Evolutionary conservation across 2,888 invertebrate genomes (phyloP), one percentile per base, ranked within the genome.

Genomic region (Meandrusa payeni): DNA sequence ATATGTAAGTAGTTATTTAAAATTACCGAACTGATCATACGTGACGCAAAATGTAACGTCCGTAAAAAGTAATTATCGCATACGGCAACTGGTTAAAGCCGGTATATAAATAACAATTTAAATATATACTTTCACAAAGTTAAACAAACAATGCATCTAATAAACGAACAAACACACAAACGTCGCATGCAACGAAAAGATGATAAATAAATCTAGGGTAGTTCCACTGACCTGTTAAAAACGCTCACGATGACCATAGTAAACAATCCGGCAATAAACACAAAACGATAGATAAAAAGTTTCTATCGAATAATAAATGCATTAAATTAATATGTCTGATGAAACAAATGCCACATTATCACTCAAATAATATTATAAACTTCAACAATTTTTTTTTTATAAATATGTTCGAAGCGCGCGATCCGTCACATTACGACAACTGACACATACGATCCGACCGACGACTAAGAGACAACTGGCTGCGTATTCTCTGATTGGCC

Each of bases 171-270:
- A 34, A 22, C 22, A 39, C 26, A 13, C 27, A 49, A 38, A 48
- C 20, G 7, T n/a, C 17, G 11, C 41, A 47, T 39, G 39, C 41
- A 31, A 24, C 19, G 34, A 33, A 31, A 45, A 37, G 38, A 27
- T 32, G 19, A 46, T 22, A 34, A 28, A 46, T 41, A 31, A 55
- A 45, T 47, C 5, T 38, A 36, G 41, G 38, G 32, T 34, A 23
- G 48, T n/a, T 23, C 44, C 22, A 75, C 82, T 76, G 62, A 86
- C 86, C 86, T 86, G 77, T 81, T 87, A 69, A 87, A 87, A 64
- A 87, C 86, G 70, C 86, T 77, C 70, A 87, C 85, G 66, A 87
- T 86, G 70, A 87, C 86, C 86, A 87, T 87, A 76, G 68, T 85
- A 75, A 78, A 79, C 69, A 78, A 83, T 82, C 85, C 83, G 72